Evolutionary conservation across 2,797 vertebrate genomes (phyloP).

Genomic region (Hemitrygon akajei): DNA sequence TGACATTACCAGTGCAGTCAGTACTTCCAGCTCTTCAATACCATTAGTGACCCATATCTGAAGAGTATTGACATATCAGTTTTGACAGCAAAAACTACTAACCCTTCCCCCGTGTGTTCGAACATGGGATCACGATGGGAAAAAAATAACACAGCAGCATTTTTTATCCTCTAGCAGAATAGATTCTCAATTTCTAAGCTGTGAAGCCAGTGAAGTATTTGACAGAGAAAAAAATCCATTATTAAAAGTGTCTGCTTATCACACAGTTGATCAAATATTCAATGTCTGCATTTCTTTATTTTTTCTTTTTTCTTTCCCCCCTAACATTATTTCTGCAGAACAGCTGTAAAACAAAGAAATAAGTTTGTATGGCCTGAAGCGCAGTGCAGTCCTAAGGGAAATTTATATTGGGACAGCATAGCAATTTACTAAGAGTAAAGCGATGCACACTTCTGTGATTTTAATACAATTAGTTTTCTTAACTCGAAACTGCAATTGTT

Average conservation of each 20-base stretch:
- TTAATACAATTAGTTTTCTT: slow-evolving; percentile 34
- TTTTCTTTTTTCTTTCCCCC: neutral
- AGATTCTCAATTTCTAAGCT: slow-evolving; percentile 33
- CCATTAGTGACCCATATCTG: slow-evolving; percentile 38
- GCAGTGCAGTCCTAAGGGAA: slow-evolving; percentile 42
- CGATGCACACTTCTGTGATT: slow-evolving; percentile 41
- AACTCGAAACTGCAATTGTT: slow-evolving; percentile 19
- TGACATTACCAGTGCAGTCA: slow-evolving; percentile 22
- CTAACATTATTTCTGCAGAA: slow-evolving; percentile 37
- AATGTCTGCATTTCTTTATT: slow-evolving; percentile 17
- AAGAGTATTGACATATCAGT: slow-evolving; percentile 37
- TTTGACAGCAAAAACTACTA: slow-evolving; percentile 34
- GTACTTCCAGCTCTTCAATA: slow-evolving; percentile 37
- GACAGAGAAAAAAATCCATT: slow-evolving; percentile 29
- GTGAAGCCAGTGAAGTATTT: slow-evolving; percentile 31
- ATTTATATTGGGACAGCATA: slow-evolving; percentile 46
- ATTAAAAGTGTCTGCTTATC: slow-evolving; percentile 35
- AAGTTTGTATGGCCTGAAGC: slow-evolving; percentile 46
- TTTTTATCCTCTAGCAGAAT: slow-evolving; percentile 31
- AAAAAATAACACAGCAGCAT: slow-evolving; percentile 30
- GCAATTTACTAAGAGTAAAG: slow-evolving; percentile 45
- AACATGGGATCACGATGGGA: slow-evolving; percentile 1
- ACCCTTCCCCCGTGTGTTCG: slow-evolving; percentile 26
- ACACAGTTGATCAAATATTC: slow-evolving; percentile 17
- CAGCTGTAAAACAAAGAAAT: slow-evolving; percentile 51